Base-by-base conservation (phyloP, 2,113 vertebrate species). In the Solenodon paradoxus region DNA sequence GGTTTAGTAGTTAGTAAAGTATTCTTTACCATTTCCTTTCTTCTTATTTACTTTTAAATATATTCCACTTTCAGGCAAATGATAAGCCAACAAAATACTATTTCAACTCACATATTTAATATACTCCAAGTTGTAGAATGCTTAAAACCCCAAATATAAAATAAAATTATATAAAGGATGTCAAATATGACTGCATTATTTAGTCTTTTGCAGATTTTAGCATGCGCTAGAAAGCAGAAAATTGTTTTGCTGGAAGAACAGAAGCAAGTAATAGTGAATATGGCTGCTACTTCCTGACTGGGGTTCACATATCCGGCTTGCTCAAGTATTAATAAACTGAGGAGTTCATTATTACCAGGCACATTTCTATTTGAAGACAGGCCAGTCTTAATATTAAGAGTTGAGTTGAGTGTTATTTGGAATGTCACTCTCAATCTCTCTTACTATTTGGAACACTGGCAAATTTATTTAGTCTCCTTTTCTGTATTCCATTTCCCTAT, bases 21-120 rank as follows among this genome's bases (percentile, higher is more conserved):
- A 11, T 1, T 89, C n/a, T 55, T 72, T 69, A 45, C 6, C 13
- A 5, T 38, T 91, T 87, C 32, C n/a, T 61, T 72, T 35, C 59
- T 86, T 94, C 49, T 26, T 86, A 1, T 68, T 88, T 88, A 71
- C 51, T 66, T 82, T 61, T 72, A 89, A 84, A 57, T 22, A 69
- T 19, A 57, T 51, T 13, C 5, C 16, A 74, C 8, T 45, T 72
- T 20, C 24, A 57, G 42, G 68, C 35, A 55, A 72, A 30, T 2
- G 53, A 19, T 19, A 61, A 55, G 0, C 24, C 22, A 45, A 22
- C 6, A 72, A 11, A 81, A 28, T 49, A 20, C 2, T 84, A 30
- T 16, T 84, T 80, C 80, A 88, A 45, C 24, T 15, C 45, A 71
- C 47, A 53, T 1, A 47, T 22, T 63, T 61, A 55, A 2, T 49